Evolutionary conservation across 2,888 invertebrate species (phyloP).

Genomic region (Dioctria linearis): DNA sequence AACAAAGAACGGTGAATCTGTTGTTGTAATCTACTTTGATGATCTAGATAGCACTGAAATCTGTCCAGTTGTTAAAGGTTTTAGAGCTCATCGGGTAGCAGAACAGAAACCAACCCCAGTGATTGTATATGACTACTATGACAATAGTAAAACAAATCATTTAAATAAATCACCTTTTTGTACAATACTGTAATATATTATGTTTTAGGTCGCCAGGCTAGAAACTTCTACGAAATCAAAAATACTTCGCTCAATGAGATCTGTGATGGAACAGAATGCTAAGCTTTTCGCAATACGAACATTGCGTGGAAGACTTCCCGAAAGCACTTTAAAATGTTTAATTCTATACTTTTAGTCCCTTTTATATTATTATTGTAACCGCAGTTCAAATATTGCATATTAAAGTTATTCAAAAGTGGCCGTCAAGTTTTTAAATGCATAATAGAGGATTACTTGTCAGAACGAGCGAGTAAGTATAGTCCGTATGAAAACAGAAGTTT

Average conservation of each 20-base stretch:
- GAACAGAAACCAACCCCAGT: conserved; percentile 90
- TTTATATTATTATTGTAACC: no score
- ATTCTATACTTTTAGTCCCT: no score
- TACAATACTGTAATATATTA: neutral
- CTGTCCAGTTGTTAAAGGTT: conserved; percentile 88
- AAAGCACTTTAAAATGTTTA: neutral
- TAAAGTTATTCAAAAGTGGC: no score
- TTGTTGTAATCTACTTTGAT: conserved; percentile 82
- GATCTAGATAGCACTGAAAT: conserved; percentile 76
- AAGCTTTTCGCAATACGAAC: neutral
- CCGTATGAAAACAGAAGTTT: no score
- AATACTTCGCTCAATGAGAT: conserved; percentile 34
- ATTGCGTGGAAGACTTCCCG: no score
- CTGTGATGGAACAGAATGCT: conserved; percentile 25
- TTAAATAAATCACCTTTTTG: neutral
- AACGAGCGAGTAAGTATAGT: no score
- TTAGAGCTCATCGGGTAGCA: conserved; percentile 87
- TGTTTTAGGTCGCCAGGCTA: conserved; percentile 20
- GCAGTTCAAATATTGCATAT: no score
- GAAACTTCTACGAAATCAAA: conserved; percentile 11
- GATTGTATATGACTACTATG: conserved; percentile 91
- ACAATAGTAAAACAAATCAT: conserved; percentile 79
- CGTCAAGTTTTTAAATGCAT: no score
- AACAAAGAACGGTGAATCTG: conserved; percentile 76
- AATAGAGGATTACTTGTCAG: no score